phyloP scores from a whole-genome alignment of 2,113 vertebrate genomes.

The Struthidea cinerea region DNA sequence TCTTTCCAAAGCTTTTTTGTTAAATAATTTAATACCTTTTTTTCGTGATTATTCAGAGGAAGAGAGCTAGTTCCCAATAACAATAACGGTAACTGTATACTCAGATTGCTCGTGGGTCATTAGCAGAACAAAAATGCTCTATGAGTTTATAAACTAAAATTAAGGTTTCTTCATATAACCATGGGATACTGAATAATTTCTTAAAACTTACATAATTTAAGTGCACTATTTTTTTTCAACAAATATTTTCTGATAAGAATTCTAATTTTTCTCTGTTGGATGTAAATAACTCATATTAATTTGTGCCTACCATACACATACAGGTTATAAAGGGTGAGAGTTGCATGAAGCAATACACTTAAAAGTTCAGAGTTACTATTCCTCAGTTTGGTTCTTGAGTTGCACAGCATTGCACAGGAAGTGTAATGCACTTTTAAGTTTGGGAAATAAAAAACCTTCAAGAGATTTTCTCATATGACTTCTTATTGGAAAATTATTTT shows the following conservation, averaged over 20 bases:
- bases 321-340: background rate
- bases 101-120: background rate
- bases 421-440: background rate
- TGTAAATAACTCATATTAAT: slow-evolving; percentile 23
- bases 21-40: background rate
- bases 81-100: background rate
- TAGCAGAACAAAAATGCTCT: slow-evolving; percentile 1
- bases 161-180: background rate
- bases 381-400: background rate
- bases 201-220: background rate
- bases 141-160: background rate
- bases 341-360: background rate
- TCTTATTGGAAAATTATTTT: slow-evolving; percentile 7
- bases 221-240: slow-evolving; percentile 1
- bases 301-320: slow-evolving; percentile 10
- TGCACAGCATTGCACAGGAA: background rate
- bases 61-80: background rate
- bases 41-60: background rate
- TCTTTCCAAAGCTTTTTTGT: slow-evolving; percentile 20
- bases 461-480: background rate
- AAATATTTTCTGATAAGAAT: background rate
- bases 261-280: background rate
- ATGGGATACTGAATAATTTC: background rate
- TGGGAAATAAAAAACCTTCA: background rate
- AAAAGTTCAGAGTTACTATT: background rate